These are phyloP conservation scores for Vulpes lagopus DNA, from an alignment of 2,113 vertebrate genomes.

Conservation along the genomic window DNA sequence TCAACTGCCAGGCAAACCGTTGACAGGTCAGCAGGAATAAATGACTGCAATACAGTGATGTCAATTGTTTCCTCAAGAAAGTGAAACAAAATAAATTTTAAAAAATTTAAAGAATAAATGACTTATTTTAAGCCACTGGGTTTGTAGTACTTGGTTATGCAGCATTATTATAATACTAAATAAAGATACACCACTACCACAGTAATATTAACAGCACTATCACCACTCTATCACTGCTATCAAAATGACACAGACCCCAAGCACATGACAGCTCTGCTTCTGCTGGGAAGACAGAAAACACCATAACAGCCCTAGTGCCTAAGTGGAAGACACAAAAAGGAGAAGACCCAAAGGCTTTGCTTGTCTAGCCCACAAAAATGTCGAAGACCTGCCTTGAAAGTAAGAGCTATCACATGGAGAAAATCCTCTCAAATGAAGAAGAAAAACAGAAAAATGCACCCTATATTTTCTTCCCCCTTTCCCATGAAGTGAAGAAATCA, in stretches of 20 bases:
- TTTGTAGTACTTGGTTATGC: neutral
- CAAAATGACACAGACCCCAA: neutral
- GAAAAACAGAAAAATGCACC: neutral
- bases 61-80: neutral
- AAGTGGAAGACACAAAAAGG: neutral
- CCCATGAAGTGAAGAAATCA: neutral
- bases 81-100: neutral
- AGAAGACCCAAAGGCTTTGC: neutral
- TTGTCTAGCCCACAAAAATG: neutral
- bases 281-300: neutral
- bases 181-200: neutral
- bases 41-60: neutral
- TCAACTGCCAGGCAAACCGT: neutral
- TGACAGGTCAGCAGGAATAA: neutral
- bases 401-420: neutral
- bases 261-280: neutral
- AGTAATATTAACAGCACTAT: neutral
- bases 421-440: neutral
- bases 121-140: neutral
- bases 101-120: neutral
- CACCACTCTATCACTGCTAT: neutral
- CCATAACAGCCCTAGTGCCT: neutral
- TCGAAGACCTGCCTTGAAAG: neutral
- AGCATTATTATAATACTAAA: neutral
- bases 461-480: neutral